Base-by-base conservation (phyloP, 2,888 invertebrate species). In the Drosophila niveifrons region DNA sequence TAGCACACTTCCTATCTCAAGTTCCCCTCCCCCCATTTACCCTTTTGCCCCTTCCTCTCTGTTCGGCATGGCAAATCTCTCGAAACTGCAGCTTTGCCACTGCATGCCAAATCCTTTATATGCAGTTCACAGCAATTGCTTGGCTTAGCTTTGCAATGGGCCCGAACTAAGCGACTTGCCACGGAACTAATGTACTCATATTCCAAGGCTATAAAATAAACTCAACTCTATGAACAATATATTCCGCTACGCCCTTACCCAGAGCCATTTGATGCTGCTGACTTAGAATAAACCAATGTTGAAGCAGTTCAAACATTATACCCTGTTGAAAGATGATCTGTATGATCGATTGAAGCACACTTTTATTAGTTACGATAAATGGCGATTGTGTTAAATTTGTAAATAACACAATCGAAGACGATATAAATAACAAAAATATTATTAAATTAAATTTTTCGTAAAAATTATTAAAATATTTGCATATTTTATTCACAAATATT, bases 81-180 rank as follows among this genome's bases (percentile, higher is more conserved):
- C 1, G 23, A 36, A 47, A 52, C 67, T 66, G 13, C 2, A 18
- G 74, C 76, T 69, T 66, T 83, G 88, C 84, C 86, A 88, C 88
- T 83, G 88, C 86, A 85, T 85, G 78, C 59, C 75, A 83, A 85
- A 85, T 85, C 83, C 83, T 86, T 83, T 83, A 70, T 72, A 65
- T 80, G 70, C 83, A 80, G 75, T 78, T 79, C 72, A 86, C 72
- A 88, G 80, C 83, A 74, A 85, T 82, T 78, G 85, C 72, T 61
- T 57, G 13, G 58, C 34, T 61, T 57, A 17, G 58, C 34, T 46
- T 23, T 36, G 46, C 64, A 65, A 72, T 66, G 64, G 61, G 64
- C 66, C 67, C 53, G 48, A 65, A 51, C 67, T 53, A 78, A 79
- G 71, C 70, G 28, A 61, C 65, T 52, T 39, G 55, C 57, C 46